Percentiles rank a stretch among this genome's conserved stretches.
Conservation (phyloP, 2,797 vertebrate species). For the Mormyrops boulengeri region DNA sequence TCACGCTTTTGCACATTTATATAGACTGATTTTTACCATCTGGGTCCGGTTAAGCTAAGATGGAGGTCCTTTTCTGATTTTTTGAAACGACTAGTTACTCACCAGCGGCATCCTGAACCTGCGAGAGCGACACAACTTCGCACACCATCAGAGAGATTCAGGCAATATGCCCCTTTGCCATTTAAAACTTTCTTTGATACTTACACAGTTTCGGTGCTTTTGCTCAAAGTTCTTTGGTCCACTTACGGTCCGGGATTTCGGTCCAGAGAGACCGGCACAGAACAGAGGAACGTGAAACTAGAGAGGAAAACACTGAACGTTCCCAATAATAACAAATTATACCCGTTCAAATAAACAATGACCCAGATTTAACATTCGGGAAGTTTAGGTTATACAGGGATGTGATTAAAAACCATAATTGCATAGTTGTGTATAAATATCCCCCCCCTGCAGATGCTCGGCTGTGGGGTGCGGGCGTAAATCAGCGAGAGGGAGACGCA, state of each 20-base stretch:
- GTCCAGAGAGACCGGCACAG: neutral
- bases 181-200: neutral
- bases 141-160: neutral
- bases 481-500: conserved; percentile 38
- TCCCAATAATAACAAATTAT: conserved; percentile 9
- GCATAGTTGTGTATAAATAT: conserved; percentile 45
- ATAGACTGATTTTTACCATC: neutral
- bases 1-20: neutral
- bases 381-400: conserved; percentile 33
- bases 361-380: conserved; percentile 30
- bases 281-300: neutral
- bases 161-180: neutral
- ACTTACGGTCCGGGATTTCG: neutral
- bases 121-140: neutral
- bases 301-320: neutral
- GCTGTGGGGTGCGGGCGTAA: conserved; percentile 33
- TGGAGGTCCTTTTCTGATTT: neutral
- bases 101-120: neutral
- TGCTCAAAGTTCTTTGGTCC: neutral
- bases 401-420: conserved; percentile 46
- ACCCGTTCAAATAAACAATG: conserved; percentile 27
- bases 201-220: neutral
- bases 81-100: neutral
- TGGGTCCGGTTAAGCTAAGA: neutral
- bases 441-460: conserved; percentile 39